Percentiles rank a stretch among this genome's conserved stretches.
These are phyloP conservation scores for Buathra laborator DNA, from an alignment of 2,888 invertebrate genomes.

Conservation along the genomic window DNA sequence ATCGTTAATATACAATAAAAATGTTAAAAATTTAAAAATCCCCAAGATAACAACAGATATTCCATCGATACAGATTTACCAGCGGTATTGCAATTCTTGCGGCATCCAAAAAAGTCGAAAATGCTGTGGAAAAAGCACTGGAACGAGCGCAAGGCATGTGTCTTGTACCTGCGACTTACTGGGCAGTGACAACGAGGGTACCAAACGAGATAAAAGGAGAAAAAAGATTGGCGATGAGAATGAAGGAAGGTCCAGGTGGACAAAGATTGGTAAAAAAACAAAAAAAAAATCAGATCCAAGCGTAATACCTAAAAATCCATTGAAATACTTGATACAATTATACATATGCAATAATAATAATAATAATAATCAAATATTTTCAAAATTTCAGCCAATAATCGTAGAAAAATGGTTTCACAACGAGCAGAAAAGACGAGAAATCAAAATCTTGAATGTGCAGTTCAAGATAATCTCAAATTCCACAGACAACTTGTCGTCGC, in stretches of 20 bases:
- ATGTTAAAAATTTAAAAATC: not conserved
- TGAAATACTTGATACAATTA: not conserved
- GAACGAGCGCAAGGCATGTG: slow-evolving; percentile 44
- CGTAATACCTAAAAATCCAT: not conserved
- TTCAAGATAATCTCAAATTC: slow-evolving; percentile 77
- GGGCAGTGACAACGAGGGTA: slow-evolving; percentile 71
- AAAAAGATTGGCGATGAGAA: slow-evolving; percentile 68
- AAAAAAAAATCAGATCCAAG: no score
- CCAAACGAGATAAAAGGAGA: slow-evolving; percentile 69
- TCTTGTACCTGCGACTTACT: slow-evolving; percentile 70
- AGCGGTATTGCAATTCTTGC: slow-evolving; percentile 75
- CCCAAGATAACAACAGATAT: not conserved
- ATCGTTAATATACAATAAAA: not conserved
- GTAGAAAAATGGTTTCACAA: slow-evolving; percentile 69
- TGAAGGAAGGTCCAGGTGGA: slow-evolving; percentile 19
- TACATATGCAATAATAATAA: not conserved
- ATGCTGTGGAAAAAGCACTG: slow-evolving; percentile 62
- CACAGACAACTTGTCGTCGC: slow-evolving; percentile 74
- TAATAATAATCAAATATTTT: slow-evolving; percentile 6
- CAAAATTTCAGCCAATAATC: slow-evolving; percentile 75
- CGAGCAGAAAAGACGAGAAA: slow-evolving; percentile 63
- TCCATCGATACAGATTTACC: slow-evolving; percentile 69
- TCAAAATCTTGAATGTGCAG: slow-evolving; percentile 74
- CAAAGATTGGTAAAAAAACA: slow-evolving; percentile 54
- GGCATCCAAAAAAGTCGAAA: slow-evolving; percentile 43